These are phyloP conservation scores for Lampropteryx suffumata DNA, from an alignment of 2,888 invertebrate genomes.

Conservation along the genomic window DNA sequence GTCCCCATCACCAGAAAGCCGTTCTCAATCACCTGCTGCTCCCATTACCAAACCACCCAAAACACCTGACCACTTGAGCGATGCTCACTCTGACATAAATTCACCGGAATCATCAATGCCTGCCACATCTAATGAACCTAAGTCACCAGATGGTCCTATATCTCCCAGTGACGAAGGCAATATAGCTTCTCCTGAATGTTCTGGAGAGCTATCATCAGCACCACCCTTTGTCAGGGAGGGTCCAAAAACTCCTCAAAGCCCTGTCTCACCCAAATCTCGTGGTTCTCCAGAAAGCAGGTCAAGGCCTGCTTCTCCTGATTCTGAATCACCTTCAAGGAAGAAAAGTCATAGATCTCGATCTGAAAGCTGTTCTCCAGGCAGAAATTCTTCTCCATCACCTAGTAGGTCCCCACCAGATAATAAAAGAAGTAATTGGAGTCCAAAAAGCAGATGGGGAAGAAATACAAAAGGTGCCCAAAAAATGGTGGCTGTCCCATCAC, in stretches of 20 bases:
- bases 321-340: slow-evolving; percentile 49
- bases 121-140: slow-evolving; percentile 63
- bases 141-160: slow-evolving; percentile 75
- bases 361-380: slow-evolving; percentile 65
- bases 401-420: slow-evolving; percentile 30
- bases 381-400: slow-evolving; percentile 56
- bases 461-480: slow-evolving; percentile 77
- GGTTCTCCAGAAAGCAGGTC: slow-evolving; percentile 54
- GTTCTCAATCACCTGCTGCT: slow-evolving; percentile 56
- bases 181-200: slow-evolving; percentile 57
- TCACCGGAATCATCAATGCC: slow-evolving; percentile 74
- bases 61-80: slow-evolving; percentile 70
- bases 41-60: slow-evolving; percentile 46
- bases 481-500: slow-evolving; percentile 54
- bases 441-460: slow-evolving; percentile 70
- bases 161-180: slow-evolving; percentile 65
- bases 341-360: slow-evolving; percentile 51
- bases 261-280: slow-evolving; percentile 55
- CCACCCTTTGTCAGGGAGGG: slow-evolving; percentile 58
- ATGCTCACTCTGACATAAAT: slow-evolving; percentile 73
- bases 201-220: slow-evolving; percentile 54
- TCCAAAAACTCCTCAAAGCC: slow-evolving; percentile 69
- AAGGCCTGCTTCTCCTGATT: slow-evolving; percentile 64
- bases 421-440: slow-evolving; percentile 66
- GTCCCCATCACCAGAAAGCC: slow-evolving; percentile 60